Evolutionary conservation across 2,888 invertebrate species (phyloP).

Genomic region (Serripes groenlandicus): DNA sequence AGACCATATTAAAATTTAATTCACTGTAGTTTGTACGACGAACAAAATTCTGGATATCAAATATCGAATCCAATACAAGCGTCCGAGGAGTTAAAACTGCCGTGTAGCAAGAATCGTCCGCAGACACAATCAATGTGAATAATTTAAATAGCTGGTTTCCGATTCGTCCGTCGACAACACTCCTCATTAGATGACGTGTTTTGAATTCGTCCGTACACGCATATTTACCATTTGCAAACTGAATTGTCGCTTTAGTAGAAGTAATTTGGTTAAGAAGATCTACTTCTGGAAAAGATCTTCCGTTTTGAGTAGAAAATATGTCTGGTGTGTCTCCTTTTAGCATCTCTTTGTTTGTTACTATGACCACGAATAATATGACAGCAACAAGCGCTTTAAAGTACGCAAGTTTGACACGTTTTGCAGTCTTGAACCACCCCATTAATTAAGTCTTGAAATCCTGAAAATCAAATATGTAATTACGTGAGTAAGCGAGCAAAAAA

Average conservation of each 20-base stretch:
- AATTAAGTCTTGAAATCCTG: too few species aligned
- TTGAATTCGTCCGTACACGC: neutral
- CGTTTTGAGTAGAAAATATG: neutral
- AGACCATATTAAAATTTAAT: neutral
- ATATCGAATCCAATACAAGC: neutral
- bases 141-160: neutral
- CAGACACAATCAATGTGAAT: neutral
- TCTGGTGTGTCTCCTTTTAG: neutral
- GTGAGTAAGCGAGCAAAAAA: too few species aligned
- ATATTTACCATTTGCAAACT: neutral
- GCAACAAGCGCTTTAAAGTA: neutral
- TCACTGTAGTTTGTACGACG: neutral
- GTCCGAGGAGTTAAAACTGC: neutral
- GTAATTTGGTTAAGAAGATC: neutral
- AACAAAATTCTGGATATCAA: neutral
- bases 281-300: neutral
- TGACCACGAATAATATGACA: neutral
- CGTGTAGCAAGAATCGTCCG: conserved; percentile 6
- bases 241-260: neutral
- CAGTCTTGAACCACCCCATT: too few species aligned
- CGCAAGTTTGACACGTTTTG: neutral
- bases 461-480: too few species aligned
- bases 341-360: neutral
- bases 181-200: neutral
- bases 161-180: neutral